Percentiles rank a stretch among this genome's conserved stretches.
phyloP scores from a whole-genome alignment of 2,888 invertebrate genomes.

The Chelonus formosanus region DNA sequence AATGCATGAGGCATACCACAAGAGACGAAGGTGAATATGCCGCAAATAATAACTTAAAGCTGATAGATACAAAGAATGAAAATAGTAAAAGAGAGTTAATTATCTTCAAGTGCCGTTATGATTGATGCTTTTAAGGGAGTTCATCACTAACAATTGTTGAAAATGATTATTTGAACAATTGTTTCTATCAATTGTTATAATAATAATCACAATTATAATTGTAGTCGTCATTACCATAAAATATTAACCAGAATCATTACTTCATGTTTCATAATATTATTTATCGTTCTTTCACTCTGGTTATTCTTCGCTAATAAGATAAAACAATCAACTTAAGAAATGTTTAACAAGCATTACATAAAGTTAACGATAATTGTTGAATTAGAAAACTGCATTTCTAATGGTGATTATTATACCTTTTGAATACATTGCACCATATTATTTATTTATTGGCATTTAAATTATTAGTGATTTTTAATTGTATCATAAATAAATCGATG shows the following conservation, averaged over 20 bases:
- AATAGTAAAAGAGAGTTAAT: slow-evolving; percentile 23
- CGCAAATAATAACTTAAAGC: slow-evolving; percentile 30
- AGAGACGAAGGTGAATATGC: slow-evolving; percentile 26
- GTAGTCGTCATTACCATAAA: neutral
- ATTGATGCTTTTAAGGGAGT: slow-evolving; percentile 20
- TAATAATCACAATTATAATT: too few species aligned
- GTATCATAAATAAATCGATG: too few species aligned
- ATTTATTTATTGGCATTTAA: too few species aligned
- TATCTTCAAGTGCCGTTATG: slow-evolving; percentile 28
- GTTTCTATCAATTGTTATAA: too few species aligned
- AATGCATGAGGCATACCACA: slow-evolving; percentile 14
- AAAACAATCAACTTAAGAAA: too few species aligned
- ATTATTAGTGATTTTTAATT: too few species aligned
- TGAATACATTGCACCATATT: too few species aligned
- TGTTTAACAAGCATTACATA: too few species aligned
- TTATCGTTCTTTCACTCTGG: neutral
- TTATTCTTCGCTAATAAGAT: too few species aligned
- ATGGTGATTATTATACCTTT: neutral
- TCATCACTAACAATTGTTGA: slow-evolving; percentile 21
- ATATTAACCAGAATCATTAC: neutral
- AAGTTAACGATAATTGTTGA: neutral
- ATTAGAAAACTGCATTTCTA: neutral
- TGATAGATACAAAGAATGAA: slow-evolving; percentile 17
- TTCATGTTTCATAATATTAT: slow-evolving; percentile 1
- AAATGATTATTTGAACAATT: neutral